Conservation (phyloP, 2,888 invertebrate species). For the Phoenoteleia sp. region DNA sequence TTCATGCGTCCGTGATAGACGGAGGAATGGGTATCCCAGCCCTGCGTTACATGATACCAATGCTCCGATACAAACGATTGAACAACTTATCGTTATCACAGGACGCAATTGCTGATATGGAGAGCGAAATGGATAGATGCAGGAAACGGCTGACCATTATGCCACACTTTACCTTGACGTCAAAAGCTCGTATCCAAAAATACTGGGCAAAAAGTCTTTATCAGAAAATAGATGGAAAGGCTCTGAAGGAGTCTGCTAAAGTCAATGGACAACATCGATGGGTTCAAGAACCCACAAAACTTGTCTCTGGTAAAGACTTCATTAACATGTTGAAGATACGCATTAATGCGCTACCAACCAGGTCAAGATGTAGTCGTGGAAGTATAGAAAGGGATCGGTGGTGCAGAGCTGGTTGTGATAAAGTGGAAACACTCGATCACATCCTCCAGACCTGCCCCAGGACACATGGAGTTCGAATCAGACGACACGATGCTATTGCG, state of each 20-base stretch:
- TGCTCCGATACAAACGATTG: not conserved
- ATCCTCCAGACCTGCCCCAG: constrained; percentile 80
- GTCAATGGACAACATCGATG: constrained; percentile 58
- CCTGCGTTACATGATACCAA: constrained; percentile 38
- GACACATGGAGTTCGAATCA: constrained; percentile 80
- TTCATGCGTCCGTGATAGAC: constrained; percentile 74
- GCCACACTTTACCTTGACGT: not conserved
- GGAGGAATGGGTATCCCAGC: constrained; percentile 76
- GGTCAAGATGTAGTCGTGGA: constrained; percentile 77
- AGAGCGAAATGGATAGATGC: not conserved
- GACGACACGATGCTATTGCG: constrained; percentile 80
- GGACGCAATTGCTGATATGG: not conserved
- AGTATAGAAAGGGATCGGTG: constrained; percentile 14
- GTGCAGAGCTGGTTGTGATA: constrained; percentile 79
- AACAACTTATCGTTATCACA: not conserved
- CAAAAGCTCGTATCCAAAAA: not conserved
- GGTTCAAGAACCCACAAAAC: constrained; percentile 70
- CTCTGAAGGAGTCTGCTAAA: not conserved
- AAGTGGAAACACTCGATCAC: constrained; percentile 80
- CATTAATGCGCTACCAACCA: constrained; percentile 81
- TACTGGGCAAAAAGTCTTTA: constrained; percentile 15
- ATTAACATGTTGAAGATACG: constrained; percentile 79
- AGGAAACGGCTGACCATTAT: no score
- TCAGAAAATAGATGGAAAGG: constrained; percentile 1
- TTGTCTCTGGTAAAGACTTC: constrained; percentile 80